These are phyloP conservation scores for Sesia apiformis DNA, from an alignment of 2,888 invertebrate genomes.

Conservation along the genomic window DNA sequence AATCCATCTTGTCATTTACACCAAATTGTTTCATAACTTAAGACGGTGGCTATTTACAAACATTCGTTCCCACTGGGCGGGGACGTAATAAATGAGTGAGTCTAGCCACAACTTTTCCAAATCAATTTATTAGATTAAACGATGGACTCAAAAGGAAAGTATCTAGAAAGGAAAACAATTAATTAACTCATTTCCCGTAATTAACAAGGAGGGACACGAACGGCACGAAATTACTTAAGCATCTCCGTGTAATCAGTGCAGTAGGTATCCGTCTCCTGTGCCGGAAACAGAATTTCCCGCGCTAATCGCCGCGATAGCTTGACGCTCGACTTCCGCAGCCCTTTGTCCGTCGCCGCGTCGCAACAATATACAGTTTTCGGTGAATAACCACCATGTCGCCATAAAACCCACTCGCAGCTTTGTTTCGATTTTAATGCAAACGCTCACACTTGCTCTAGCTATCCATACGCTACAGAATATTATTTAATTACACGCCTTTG, in stretches of 20 bases:
- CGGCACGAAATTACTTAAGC: slow-evolving; percentile 54
- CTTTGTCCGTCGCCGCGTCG: slow-evolving; percentile 28
- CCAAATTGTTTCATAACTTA: too few relatives aligned
- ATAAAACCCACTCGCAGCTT: slow-evolving; percentile 4
- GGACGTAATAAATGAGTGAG: too few relatives aligned
- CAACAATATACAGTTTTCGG: slow-evolving; percentile 22
- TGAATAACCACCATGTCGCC: slow-evolving; percentile 11
- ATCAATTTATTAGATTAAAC: too few relatives aligned
- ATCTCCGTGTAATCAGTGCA: slow-evolving; percentile 49
- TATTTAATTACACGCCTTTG: neutral
- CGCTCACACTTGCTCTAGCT: neutral
- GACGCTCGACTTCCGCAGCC: slow-evolving; percentile 19
- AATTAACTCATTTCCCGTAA: slow-evolving; percentile 63
- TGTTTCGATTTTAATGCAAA: slow-evolving; percentile 3
- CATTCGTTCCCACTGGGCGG: too few relatives aligned
- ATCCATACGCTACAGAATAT: neutral
- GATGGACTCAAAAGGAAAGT: neutral
- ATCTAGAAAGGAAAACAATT: slow-evolving; percentile 55
- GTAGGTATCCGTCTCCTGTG: slow-evolving; percentile 11
- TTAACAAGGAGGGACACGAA: slow-evolving; percentile 42
- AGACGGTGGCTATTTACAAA: too few relatives aligned
- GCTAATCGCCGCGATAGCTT: slow-evolving; percentile 28
- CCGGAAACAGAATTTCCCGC: slow-evolving; percentile 44
- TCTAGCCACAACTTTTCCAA: too few relatives aligned
- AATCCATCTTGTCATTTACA: too few relatives aligned